phyloP scores from a whole-genome alignment of 1,140 invertebrate genomes.

The Orius insidiosus region DNA sequence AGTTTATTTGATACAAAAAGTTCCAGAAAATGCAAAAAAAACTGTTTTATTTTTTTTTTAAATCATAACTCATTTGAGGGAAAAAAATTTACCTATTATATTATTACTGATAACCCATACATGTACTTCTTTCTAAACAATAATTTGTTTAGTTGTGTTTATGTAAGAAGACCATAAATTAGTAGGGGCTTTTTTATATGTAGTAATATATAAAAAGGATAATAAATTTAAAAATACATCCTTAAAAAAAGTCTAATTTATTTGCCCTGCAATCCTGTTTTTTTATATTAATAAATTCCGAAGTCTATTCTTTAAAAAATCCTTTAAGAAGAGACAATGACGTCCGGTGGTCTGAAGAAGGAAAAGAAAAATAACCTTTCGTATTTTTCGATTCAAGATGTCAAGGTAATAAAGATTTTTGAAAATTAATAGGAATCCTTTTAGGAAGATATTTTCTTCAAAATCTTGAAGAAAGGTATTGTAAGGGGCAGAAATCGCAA shows the following conservation, averaged over 20 bases:
- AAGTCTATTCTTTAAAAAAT: no score
- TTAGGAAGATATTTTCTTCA: no score
- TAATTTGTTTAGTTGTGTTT: slow-evolving; percentile 15
- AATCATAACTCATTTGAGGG: slow-evolving; percentile 1
- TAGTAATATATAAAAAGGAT: not conserved
- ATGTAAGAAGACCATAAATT: slow-evolving; percentile 14
- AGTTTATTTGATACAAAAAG: slow-evolving; percentile 9
- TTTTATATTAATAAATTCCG: no score
- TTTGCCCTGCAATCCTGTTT: not conserved
- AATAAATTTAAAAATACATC: slow-evolving; percentile 8
- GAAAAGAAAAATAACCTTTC: no score
- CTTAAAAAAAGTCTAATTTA: slow-evolving; percentile 3
- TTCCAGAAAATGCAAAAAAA: not conserved
- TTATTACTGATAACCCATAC: slow-evolving; percentile 1
- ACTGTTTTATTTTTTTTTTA: not conserved
- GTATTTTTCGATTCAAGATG: no score
- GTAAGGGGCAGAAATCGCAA: no score
- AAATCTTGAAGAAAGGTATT: no score
- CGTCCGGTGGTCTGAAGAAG: no score
- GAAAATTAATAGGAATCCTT: no score
- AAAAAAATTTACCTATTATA: no score
- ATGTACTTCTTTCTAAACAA: slow-evolving; percentile 13
- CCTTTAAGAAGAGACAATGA: no score
- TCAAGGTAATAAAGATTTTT: no score
- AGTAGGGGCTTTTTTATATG: slow-evolving; percentile 16